Conservation (phyloP, 2,113 vertebrate species). For the Sapayoa aenigma region DNA sequence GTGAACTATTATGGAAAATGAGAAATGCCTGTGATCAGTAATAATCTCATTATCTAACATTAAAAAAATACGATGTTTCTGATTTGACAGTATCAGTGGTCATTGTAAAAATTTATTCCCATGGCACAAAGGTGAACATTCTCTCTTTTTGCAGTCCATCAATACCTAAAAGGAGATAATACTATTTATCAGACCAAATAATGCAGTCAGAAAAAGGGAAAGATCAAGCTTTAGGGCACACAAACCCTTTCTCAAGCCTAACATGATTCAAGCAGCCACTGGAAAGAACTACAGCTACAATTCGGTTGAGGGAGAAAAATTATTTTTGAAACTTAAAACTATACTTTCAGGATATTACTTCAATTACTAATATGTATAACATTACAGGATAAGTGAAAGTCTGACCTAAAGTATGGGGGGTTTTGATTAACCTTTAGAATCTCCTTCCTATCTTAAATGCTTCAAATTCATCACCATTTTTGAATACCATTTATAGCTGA, state of each 20-base stretch:
- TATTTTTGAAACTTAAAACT: background rate
- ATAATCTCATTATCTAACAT: background rate
- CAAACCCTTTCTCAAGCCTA: background rate
- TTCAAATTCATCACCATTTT: background rate
- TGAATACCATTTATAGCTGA: background rate
- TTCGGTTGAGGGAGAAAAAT: background rate
- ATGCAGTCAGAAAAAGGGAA: background rate
- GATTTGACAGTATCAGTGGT: background rate
- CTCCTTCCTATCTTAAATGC: background rate
- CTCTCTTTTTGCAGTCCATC: background rate
- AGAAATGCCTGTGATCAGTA: background rate
- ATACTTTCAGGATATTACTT: background rate
- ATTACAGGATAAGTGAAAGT: background rate
- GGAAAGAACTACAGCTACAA: background rate
- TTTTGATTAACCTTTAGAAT: background rate
- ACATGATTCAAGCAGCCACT: background rate
- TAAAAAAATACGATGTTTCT: background rate
- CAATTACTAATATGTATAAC: background rate
- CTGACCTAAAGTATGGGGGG: rapidly evolving
- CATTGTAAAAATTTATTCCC: background rate
- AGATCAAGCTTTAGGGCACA: background rate
- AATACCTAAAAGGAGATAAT: background rate
- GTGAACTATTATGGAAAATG: background rate
- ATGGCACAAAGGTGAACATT: background rate
- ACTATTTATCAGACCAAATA: background rate